Conservation (phyloP, 1,140 invertebrate genomes). For the Aleiodes sp. region DNA sequence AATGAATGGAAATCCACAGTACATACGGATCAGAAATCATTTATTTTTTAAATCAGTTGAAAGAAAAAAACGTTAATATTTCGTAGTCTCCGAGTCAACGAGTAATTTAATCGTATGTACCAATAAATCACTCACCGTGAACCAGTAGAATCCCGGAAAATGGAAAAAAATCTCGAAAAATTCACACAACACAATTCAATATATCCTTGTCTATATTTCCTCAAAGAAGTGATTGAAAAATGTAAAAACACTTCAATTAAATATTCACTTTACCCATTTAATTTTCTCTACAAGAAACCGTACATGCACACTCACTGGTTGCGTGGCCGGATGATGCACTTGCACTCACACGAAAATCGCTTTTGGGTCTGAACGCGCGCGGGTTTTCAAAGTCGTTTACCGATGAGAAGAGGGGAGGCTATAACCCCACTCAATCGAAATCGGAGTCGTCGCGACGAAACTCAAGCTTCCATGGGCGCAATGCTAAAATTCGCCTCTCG, state of each 20-base stretch:
- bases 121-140: conserved; percentile 14
- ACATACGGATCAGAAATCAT: no score
- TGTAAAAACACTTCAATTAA: not conserved
- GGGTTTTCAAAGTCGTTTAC: not conserved
- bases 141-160: not conserved
- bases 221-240: not conserved
- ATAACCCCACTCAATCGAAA: conserved; percentile 14
- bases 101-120: conserved; percentile 10
- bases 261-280: not conserved
- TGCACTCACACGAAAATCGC: conserved; percentile 7
- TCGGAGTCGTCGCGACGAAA: conserved; percentile 18
- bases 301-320: conserved; percentile 3
- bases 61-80: no score
- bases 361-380: not conserved
- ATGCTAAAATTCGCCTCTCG: not conserved
- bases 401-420: not conserved
- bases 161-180: not conserved
- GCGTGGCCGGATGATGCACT: conserved; percentile 8
- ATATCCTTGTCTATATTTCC: conserved; percentile 10
- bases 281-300: not conserved
- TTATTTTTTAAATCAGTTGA: no score
- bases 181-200: not conserved
- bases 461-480: not conserved
- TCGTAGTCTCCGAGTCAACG: no score
- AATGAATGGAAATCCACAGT: no score